These are phyloP conservation scores for Yasuhikotakia modesta DNA, from an alignment of 2,797 vertebrate species.

Conservation along the genomic window DNA sequence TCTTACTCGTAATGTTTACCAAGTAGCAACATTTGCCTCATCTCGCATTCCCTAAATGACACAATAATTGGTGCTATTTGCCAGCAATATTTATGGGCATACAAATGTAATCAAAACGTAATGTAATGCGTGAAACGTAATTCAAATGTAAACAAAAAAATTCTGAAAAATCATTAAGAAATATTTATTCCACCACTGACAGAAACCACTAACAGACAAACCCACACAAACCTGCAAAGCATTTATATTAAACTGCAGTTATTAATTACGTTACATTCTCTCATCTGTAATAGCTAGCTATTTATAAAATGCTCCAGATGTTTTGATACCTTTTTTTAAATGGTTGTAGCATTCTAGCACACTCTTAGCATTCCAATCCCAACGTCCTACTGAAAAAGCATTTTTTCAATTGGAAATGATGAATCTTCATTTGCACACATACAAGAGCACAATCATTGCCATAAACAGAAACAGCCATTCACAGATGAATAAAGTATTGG, in stretches of 20 bases:
- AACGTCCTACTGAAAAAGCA: neutral
- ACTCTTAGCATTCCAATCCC: neutral
- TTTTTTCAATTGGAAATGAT: neutral
- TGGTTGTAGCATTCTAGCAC: neutral
- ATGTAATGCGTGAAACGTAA: too few relatives aligned
- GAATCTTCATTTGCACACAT: slow-evolving; percentile 11
- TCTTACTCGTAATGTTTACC: neutral
- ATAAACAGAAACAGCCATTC: slow-evolving; percentile 15
- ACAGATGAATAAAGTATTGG: slow-evolving; percentile 13
- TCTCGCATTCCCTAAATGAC: neutral
- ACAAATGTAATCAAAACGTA: neutral
- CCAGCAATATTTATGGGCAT: neutral
- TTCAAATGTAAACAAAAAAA: too few relatives aligned
- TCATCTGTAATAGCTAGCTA: neutral
- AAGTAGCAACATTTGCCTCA: neutral
- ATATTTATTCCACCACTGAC: neutral
- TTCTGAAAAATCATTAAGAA: neutral
- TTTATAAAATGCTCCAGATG: neutral
- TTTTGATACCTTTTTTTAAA: neutral
- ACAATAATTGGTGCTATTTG: neutral
- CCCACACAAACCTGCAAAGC: neutral
- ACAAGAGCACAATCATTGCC: neutral
- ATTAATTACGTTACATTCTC: neutral
- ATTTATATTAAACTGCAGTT: neutral
- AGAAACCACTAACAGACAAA: neutral